Conservation (phyloP, 2,113 vertebrate species). For the Girardinichthys multiradiatus region DNA sequence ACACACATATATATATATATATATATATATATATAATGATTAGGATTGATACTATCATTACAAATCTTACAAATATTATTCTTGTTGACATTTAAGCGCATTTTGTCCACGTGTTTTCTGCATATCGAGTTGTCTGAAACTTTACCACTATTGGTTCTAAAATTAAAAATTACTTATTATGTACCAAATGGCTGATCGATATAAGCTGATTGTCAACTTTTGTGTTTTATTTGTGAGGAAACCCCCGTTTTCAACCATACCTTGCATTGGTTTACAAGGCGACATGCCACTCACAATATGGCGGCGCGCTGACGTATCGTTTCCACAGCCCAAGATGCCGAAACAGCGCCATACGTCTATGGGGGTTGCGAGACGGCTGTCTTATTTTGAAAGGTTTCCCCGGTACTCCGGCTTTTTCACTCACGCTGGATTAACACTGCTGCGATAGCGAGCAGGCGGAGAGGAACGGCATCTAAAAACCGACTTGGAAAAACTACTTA, state of each 20-base stretch:
- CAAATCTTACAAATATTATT: too few species aligned
- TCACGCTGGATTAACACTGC: constrained; percentile 16
- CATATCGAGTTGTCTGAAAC: too few species aligned
- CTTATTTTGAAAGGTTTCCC: constrained; percentile 55
- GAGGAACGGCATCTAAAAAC: constrained; percentile 83
- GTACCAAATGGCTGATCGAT: too few species aligned
- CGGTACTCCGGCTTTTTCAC: neutral
- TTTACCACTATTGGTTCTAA: too few species aligned
- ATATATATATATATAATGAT: too few species aligned
- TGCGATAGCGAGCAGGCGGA: constrained; percentile 84
- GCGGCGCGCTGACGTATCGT: neutral
- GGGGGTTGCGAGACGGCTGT: neutral
- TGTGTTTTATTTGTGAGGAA: too few species aligned
- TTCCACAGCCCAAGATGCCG: neutral
- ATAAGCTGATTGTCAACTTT: too few species aligned
- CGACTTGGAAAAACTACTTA: constrained; percentile 87
- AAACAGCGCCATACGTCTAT: neutral
- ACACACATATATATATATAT: too few species aligned
- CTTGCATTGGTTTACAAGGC: neutral
- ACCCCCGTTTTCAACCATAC: neutral
- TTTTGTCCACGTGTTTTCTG: too few species aligned
- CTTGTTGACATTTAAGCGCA: too few species aligned
- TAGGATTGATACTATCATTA: too few species aligned
- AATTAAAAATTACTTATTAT: too few species aligned
- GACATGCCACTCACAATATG: neutral